Conservation (phyloP, 30 jellyfish, hydroid and myxozoan genomes). For the Pelagia noctiluca region DNA sequence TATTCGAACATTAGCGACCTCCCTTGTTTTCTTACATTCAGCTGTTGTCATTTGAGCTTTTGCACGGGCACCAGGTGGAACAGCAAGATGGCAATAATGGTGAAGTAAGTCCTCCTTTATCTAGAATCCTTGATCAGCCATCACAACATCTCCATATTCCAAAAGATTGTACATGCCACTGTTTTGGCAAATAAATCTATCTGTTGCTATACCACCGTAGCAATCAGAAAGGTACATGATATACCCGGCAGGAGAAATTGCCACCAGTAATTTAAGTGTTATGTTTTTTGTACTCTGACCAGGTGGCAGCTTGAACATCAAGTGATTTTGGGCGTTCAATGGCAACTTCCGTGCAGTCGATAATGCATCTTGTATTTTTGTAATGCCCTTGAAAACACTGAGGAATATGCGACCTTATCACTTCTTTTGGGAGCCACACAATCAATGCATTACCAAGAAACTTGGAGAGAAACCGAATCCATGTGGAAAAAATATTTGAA, state of each 20-base stretch:
- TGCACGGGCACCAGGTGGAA: slow-evolving; percentile 24
- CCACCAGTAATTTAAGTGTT: slow-evolving; percentile 64
- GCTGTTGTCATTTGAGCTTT: slow-evolving; percentile 26
- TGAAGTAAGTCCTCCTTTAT: slow-evolving; percentile 16
- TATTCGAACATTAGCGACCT: not conserved
- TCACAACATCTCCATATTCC: slow-evolving; percentile 32
- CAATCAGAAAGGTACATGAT: slow-evolving; percentile 38
- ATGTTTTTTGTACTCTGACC: slow-evolving; percentile 73
- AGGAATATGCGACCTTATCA: slow-evolving; percentile 10
- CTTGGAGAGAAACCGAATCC: slow-evolving; percentile 26
- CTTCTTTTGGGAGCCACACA: slow-evolving; percentile 67
- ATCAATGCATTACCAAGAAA: slow-evolving; percentile 56
- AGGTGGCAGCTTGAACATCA: slow-evolving; percentile 56
- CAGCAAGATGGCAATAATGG: slow-evolving; percentile 1
- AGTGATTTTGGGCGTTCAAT: slow-evolving; percentile 66
- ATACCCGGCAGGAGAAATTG: slow-evolving; percentile 51
- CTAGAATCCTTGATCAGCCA: slow-evolving; percentile 27
- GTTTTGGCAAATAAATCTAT: slow-evolving; percentile 42
- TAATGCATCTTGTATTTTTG: slow-evolving; percentile 38
- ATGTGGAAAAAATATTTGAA: slow-evolving; percentile 59
- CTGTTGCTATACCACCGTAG: slow-evolving; percentile 59
- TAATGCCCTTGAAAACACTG: slow-evolving; percentile 12
- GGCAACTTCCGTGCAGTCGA: slow-evolving; percentile 57
- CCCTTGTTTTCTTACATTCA: too few relatives aligned
- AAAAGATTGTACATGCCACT: slow-evolving; percentile 56